phyloP scores from a whole-genome alignment of 2,797 vertebrate genomes.

The Sebastes oblongus region DNA sequence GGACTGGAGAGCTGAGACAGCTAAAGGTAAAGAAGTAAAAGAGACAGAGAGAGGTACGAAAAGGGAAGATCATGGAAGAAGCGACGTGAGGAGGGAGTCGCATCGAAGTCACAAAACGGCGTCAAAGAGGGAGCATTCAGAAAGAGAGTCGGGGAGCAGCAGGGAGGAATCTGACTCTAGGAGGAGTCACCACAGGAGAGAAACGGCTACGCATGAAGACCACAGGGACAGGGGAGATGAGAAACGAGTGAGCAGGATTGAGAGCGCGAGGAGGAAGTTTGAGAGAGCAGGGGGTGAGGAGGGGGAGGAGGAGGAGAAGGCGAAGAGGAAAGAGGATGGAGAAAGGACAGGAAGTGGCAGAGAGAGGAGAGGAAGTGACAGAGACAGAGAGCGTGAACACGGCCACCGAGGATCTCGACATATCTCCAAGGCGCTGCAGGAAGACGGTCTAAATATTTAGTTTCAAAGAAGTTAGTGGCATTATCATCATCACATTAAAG shows the following conservation, averaged over 20 bases:
- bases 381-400: constrained; percentile 18
- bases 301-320: neutral
- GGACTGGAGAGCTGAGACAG: constrained; percentile 36
- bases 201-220: neutral
- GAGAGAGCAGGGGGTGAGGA: constrained; percentile 13
- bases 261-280: constrained; percentile 31
- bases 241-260: constrained; percentile 1
- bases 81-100: neutral
- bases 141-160: neutral
- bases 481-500: neutral
- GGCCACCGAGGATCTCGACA: constrained; percentile 4
- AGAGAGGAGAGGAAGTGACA: constrained; percentile 23
- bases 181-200: constrained; percentile 27
- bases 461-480: too few species aligned
- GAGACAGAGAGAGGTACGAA: neutral
- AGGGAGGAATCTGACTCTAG: neutral
- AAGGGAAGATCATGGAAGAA: neutral
- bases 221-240: neutral
- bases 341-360: neutral
- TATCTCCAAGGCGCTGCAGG: constrained; percentile 13
- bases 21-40: neutral
- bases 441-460: constrained; percentile 67
- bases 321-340: neutral
- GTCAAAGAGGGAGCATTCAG: neutral
- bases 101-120: neutral